Evolutionary conservation across 2,888 invertebrate genomes (phyloP).

Genomic region (Aspidiotus rigidus): DNA sequence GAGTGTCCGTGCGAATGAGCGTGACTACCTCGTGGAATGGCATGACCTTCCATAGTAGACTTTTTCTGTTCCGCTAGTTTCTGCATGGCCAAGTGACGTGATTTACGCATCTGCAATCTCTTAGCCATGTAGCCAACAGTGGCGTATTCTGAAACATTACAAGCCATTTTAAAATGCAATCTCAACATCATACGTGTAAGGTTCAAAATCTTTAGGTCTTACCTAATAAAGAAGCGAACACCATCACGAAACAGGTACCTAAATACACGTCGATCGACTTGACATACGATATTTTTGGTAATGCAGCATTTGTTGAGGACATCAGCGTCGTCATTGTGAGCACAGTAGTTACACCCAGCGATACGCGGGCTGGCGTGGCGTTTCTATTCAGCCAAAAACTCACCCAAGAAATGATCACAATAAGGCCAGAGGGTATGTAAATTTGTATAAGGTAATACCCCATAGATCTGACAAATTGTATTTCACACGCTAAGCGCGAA

Average conservation of each 20-base stretch:
- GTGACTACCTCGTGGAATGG: conserved; percentile 54
- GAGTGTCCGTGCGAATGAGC: conserved; percentile 51
- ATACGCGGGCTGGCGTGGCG: conserved; percentile 85
- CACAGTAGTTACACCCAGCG: conserved; percentile 88
- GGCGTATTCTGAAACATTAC: conserved; percentile 70
- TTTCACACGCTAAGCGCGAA: conserved; percentile 88
- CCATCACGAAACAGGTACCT: conserved; percentile 97
- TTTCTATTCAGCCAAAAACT: conserved; percentile 92
- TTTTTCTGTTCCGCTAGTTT: conserved; percentile 90
- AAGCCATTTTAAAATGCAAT: no score
- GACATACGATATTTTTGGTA: conserved; percentile 95
- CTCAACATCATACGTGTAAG: not conserved
- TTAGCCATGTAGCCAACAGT: conserved; percentile 97
- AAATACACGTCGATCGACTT: conserved; percentile 94
- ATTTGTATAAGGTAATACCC: conserved; percentile 97
- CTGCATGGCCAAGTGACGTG: conserved; percentile 78
- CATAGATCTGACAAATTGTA: conserved; percentile 93
- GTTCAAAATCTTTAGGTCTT: conserved; percentile 43
- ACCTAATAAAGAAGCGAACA: conserved; percentile 93
- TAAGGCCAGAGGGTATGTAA: conserved; percentile 92
- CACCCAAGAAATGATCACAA: conserved; percentile 94
- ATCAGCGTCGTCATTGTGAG: conserved; percentile 94
- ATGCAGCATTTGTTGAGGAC: conserved; percentile 88
- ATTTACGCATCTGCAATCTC: conserved; percentile 91
- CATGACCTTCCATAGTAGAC: conserved; percentile 53